Percentiles rank a stretch among this genome's conserved stretches.
These are phyloP conservation scores for Synanthedon myopaeformis DNA, from an alignment of 2,888 invertebrate genomes.

Conservation along the genomic window DNA sequence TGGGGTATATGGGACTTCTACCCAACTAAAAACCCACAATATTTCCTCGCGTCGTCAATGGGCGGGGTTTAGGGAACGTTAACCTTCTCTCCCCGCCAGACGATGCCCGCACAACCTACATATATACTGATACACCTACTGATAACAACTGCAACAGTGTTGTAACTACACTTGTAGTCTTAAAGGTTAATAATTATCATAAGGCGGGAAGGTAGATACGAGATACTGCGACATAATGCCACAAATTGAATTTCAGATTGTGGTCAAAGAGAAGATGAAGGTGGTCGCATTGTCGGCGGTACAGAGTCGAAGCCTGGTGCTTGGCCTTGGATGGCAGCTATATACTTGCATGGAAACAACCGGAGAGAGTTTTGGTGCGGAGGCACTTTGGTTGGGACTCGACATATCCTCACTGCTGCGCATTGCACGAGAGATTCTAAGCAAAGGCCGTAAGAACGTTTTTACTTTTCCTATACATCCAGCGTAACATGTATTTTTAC, in stretches of 20 bases:
- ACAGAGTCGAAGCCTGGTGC: slow-evolving; percentile 85
- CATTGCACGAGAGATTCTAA: slow-evolving; percentile 93
- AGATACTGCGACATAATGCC: too few relatives aligned
- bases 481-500: not conserved
- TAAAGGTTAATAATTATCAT: too few relatives aligned
- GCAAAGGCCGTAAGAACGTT: slow-evolving; percentile 82
- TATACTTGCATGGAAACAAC: slow-evolving; percentile 87
- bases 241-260: slow-evolving; percentile 70
- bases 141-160: too few relatives aligned
- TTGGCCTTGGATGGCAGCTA: slow-evolving; percentile 98
- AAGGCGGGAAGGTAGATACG: too few relatives aligned
- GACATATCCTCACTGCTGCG: slow-evolving; percentile 89
- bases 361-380: slow-evolving; percentile 95
- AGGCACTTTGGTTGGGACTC: slow-evolving; percentile 84
- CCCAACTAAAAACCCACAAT: too few relatives aligned
- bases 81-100: too few relatives aligned
- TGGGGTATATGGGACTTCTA: too few relatives aligned
- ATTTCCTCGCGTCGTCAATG: too few relatives aligned
- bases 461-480: not conserved
- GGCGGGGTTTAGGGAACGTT: too few relatives aligned
- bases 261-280: slow-evolving; percentile 84
- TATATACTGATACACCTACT: too few relatives aligned
- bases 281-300: slow-evolving; percentile 92
- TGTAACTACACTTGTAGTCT: too few relatives aligned
- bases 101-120: too few relatives aligned